phyloP scores from a whole-genome alignment of 2,888 invertebrate species.

The Augochlorella aurata region DNA sequence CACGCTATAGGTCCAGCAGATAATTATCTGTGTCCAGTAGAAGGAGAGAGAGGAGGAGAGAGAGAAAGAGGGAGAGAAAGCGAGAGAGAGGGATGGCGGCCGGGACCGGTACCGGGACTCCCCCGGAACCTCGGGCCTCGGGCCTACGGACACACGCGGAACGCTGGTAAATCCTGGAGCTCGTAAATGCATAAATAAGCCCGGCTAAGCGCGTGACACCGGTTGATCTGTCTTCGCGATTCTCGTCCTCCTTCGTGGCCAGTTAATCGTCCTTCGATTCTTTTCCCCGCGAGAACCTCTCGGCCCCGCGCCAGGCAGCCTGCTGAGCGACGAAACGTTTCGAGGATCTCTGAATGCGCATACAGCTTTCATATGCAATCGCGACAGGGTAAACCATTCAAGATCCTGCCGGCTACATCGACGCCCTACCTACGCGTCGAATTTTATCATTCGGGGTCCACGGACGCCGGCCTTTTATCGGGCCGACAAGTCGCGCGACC shows the following conservation, averaged over 20 bases:
- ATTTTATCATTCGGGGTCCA: background rate
- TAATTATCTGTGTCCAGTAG: constrained; percentile 74
- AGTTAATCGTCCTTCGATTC: constrained; percentile 54
- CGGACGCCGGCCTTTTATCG: background rate
- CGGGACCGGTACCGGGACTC: constrained; percentile 43
- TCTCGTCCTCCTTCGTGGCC: constrained; percentile 44
- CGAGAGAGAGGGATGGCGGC: background rate
- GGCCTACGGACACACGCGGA: constrained; percentile 50
- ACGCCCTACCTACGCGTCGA: constrained; percentile 17
- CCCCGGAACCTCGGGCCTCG: constrained; percentile 55
- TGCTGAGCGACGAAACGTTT: constrained; percentile 39
- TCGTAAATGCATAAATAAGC: constrained; percentile 65
- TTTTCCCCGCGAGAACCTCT: constrained; percentile 18
- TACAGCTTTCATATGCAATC: constrained; percentile 28
- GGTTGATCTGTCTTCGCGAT: constrained; percentile 58
- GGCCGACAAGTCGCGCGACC: background rate
- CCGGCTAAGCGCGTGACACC: constrained; percentile 45
- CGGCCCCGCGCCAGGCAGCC: constrained; percentile 11
- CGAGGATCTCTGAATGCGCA: constrained; percentile 9
- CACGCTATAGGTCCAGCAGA: constrained; percentile 73
- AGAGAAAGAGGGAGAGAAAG: background rate
- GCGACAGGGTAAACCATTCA: constrained; percentile 29
- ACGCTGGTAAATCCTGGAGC: constrained; percentile 64
- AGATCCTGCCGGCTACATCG: constrained; percentile 22
- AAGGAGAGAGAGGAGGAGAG: background rate